These are phyloP conservation scores for Planococcus citri DNA, from an alignment of 1,140 invertebrate genomes.

Conservation along the genomic window DNA sequence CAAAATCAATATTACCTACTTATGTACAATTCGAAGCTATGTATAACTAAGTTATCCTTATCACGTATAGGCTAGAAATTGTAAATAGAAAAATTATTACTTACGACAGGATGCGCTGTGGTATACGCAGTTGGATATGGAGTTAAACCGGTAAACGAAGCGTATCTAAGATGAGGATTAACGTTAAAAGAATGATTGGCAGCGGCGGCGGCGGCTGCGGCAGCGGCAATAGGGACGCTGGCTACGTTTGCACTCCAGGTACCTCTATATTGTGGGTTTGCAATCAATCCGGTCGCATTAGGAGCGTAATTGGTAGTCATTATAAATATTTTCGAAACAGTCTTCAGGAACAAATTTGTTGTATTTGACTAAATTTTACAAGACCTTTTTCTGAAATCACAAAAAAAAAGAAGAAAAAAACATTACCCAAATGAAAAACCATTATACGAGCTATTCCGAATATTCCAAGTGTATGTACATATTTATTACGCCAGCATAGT, in stretches of 20 bases:
- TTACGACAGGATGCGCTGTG: slow-evolving; percentile 12
- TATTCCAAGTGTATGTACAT: too few relatives aligned
- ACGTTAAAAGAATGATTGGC: slow-evolving; percentile 14
- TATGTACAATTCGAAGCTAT: too few relatives aligned
- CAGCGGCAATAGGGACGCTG: slow-evolving; percentile 7
- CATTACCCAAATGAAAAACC: too few relatives aligned
- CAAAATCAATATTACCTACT: too few relatives aligned
- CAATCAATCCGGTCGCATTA: slow-evolving; percentile 9
- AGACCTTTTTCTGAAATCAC: not conserved
- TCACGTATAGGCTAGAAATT: too few relatives aligned
- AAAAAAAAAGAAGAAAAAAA: too few relatives aligned
- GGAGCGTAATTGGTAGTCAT: slow-evolving; percentile 18
- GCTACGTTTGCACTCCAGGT: not conserved
- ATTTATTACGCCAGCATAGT: too few relatives aligned
- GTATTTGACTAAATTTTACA: not conserved
- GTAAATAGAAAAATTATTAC: not conserved
- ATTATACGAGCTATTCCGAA: too few relatives aligned
- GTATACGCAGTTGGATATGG: slow-evolving; percentile 3
- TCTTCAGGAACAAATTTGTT: not conserved
- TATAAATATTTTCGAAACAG: not conserved
- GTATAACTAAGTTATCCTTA: too few relatives aligned
- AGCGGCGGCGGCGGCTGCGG: not conserved
- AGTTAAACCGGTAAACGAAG: slow-evolving; percentile 15
- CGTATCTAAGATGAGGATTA: slow-evolving; percentile 10
- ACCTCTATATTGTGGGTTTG: slow-evolving; percentile 9